These are phyloP conservation scores for Cantharis rufa DNA, from an alignment of 2,888 invertebrate genomes.

Conservation along the genomic window DNA sequence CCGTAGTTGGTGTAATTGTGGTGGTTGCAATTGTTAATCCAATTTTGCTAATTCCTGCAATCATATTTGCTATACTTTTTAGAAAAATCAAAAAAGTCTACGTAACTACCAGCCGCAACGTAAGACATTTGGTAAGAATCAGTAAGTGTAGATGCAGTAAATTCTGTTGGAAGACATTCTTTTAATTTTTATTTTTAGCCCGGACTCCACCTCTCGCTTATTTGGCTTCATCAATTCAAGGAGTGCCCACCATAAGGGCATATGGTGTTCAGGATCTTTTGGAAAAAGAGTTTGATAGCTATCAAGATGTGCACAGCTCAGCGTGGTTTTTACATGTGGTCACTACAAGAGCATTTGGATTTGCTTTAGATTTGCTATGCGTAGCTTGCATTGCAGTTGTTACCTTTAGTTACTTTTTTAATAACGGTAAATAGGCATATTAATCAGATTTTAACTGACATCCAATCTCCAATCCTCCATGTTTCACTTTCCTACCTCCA, in stretches of 20 bases:
- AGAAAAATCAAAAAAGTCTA: constrained; percentile 76
- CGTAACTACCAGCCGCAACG: constrained; percentile 76
- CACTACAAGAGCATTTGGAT: constrained; percentile 63
- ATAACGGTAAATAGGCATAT: background rate
- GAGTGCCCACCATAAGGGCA: constrained; percentile 74
- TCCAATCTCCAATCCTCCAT: no score
- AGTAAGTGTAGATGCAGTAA: constrained; percentile 61
- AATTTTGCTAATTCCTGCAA: constrained; percentile 71
- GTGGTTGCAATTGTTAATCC: constrained; percentile 79
- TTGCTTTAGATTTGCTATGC: constrained; percentile 43
- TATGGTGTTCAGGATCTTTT: constrained; percentile 66
- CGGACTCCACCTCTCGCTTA: constrained; percentile 79
- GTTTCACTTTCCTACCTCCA: no score
- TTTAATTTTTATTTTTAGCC: constrained; percentile 57
- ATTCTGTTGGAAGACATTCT: no score
- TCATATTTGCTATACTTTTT: constrained; percentile 73
- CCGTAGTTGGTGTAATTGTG: constrained; percentile 77
- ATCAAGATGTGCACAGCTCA: constrained; percentile 67
- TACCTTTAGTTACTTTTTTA: background rate
- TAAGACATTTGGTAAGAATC: constrained; percentile 80
- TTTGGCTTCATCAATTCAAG: constrained; percentile 71
- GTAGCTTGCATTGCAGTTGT: constrained; percentile 58
- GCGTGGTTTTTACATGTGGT: constrained; percentile 68
- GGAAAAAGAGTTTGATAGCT: constrained; percentile 61
- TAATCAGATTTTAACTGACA: no score